These are phyloP conservation scores for Norana najaformis DNA, from an alignment of 2,888 invertebrate genomes.

Conservation along the genomic window DNA sequence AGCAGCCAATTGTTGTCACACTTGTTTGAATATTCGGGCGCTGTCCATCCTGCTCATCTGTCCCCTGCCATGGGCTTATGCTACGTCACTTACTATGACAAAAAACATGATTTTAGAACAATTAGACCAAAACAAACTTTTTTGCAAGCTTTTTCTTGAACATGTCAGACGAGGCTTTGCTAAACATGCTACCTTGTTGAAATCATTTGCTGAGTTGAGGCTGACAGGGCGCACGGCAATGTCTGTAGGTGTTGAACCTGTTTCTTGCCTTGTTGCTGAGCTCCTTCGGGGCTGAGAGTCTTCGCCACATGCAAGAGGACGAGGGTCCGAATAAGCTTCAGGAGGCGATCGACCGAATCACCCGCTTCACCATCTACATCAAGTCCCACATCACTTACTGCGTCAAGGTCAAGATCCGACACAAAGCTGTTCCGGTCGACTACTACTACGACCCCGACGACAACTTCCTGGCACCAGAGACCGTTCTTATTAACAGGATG, in stretches of 20 bases:
- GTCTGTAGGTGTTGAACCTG: conserved; percentile 92
- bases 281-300: conserved; percentile 94
- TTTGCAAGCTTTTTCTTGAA: neutral
- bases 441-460: conserved; percentile 32
- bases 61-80: neutral
- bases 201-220: neutral
- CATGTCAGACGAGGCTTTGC: neutral
- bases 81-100: neutral
- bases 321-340: conserved; percentile 95
- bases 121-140: neutral
- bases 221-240: too few species aligned
- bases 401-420: conserved; percentile 52
- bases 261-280: conserved; percentile 99
- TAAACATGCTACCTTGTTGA: neutral
- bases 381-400: conserved; percentile 53
- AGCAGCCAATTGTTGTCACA: too few species aligned
- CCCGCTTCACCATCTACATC: conserved; percentile 45
- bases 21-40: too few species aligned
- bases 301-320: conserved; percentile 74
- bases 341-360: conserved; percentile 93
- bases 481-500: conserved; percentile 24
- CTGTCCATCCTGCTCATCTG: neutral
- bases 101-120: neutral
- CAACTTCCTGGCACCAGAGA: conserved; percentile 19
- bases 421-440: conserved; percentile 26